Base-by-base conservation (phyloP, 1,140 invertebrate species). In the Medauroidea extradentata region DNA sequence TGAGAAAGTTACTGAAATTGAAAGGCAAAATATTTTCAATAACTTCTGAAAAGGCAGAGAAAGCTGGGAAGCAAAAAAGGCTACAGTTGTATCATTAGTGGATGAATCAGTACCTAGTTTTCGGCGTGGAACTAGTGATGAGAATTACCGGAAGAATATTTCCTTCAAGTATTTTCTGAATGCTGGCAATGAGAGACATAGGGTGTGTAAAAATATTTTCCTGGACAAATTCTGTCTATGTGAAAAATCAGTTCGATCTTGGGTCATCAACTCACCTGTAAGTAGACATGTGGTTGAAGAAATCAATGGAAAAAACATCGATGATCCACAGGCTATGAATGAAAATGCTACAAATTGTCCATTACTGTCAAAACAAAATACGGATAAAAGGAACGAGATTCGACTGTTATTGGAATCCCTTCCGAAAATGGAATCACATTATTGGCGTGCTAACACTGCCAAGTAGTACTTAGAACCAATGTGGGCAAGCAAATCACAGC, bases 211-310 rank as follows among this genome's bases (percentile, higher is more conserved):
- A 34, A 51, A n/a, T n/a, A n/a, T n/a, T n/a, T 57, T 57, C 42
- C 50, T 57, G 19, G 42, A 57, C 29, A 53, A 27, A 25, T 57
- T 57, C 46, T 57, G 27, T 50, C 27, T 57, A 11, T 27, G 55
- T 21, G 55, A 51, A 57, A 57, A 57, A 29, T 57, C 55, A 52
- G 55, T 57, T 27, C 23, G 27, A 57, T 52, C 55, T 50, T 57
- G 55, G 55, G 43, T 49, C 7, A 53, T 57, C 13, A 57, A 57
- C 27, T 2, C 16, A 8, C 21, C n/a, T 23, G 8, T 57, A 23
- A 29, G 39, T 21, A 44, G 27, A 52, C 54, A 14, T 23, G 25
- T 51, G 5, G 25, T n/a, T 23, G 13, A 51, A 50, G 27, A 53
- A 41, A 7, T 34, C 11, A 11, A 34, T 34, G 29, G 11, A 34